Conservation (phyloP, 2,113 vertebrate genomes). For the Nettapus auritus region DNA sequence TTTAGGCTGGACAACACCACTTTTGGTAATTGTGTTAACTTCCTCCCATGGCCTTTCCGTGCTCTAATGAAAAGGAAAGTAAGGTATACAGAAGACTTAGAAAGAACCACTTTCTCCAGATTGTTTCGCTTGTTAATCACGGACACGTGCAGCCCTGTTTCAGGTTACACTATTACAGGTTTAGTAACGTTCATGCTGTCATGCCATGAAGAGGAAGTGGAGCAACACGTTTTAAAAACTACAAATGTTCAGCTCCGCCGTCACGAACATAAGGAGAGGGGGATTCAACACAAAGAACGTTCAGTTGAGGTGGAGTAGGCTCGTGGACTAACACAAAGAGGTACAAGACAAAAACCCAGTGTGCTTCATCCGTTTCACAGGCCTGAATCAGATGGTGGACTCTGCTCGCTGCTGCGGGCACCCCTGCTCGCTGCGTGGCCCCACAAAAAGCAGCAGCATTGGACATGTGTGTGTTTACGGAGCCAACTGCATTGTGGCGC, state of each 20-base stretch:
- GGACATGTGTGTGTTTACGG: background rate
- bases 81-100: conserved; percentile 12
- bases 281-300: background rate
- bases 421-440: background rate
- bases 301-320: background rate
- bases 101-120: background rate
- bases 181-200: conserved; percentile 71
- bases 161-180: background rate
- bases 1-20: background rate
- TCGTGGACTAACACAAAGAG: background rate
- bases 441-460: background rate
- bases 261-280: background rate
- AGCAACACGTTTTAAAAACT: background rate
- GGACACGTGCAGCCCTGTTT: conserved; percentile 38
- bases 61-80: background rate
- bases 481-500: background rate
- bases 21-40: background rate
- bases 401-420: background rate
- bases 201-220: conserved; percentile 36
- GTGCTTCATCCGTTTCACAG: background rate
- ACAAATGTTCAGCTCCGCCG: background rate
- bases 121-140: conserved; percentile 29
- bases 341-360: background rate
- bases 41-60: background rate
- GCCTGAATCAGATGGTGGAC: background rate